These are phyloP conservation scores for Thunnus thynnus DNA, from an alignment of 2,113 vertebrate genomes.

Conservation along the genomic window DNA sequence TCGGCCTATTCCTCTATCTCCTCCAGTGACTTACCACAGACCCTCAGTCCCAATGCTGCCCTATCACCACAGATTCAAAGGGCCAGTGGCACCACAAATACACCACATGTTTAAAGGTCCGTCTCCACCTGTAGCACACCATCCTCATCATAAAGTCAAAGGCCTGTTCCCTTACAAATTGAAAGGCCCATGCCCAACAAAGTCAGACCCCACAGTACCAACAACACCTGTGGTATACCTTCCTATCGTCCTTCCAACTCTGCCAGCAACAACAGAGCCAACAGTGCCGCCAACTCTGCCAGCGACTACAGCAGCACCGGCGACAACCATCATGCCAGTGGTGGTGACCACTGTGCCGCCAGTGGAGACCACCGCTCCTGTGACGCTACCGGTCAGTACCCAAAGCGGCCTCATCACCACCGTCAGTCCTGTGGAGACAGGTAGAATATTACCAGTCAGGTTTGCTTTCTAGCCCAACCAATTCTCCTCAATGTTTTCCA, in stretches of 20 bases:
- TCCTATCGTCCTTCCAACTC: constrained; percentile 35
- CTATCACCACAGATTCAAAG: constrained; percentile 71
- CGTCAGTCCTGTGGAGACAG: constrained; percentile 83
- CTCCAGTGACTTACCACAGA: constrained; percentile 75
- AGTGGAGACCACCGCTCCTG: constrained; percentile 63
- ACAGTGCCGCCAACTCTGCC: constrained; percentile 54
- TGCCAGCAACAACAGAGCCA: constrained; percentile 34
- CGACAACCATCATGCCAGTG: constrained; percentile 55
- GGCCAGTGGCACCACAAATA: constrained; percentile 52
- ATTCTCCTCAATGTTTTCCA: constrained; percentile 47
- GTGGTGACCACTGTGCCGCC: constrained; percentile 57
- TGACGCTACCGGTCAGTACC: constrained; percentile 82
- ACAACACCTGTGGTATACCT: constrained; percentile 42
- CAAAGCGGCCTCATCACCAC: constrained; percentile 80
- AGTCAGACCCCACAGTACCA: constrained; percentile 45
- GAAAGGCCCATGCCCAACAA: constrained; percentile 61
- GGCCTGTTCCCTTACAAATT: constrained; percentile 54
- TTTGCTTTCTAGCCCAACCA: constrained; percentile 64
- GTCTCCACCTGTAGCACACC: constrained; percentile 61
- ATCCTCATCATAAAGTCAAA: constrained; percentile 58
- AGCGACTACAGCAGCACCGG: constrained; percentile 34
- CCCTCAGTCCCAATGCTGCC: constrained; percentile 54
- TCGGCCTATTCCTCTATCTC: constrained; percentile 68
- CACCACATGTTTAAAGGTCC: constrained; percentile 66
- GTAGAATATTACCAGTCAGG: constrained; percentile 82